Evolutionary conservation across 1,140 invertebrate species (phyloP), one percentile per base, ranked within the genome.

Genomic region (Drosophila jambulina): DNA sequence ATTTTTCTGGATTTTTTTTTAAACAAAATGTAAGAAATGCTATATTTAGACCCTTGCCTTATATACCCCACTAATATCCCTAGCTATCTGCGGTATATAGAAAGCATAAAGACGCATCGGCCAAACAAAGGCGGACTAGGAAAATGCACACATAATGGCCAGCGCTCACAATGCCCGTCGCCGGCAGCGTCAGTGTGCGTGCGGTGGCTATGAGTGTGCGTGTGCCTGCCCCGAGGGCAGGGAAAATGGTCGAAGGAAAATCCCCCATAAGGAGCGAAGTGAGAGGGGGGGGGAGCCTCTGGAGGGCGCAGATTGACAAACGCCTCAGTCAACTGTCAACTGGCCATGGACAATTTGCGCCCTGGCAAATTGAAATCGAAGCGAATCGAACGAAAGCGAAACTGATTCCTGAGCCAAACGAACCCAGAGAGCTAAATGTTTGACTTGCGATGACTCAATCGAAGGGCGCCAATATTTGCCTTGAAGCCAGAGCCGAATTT

Each of bases 331-430:
- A 69, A 57, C 70, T 75, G 71, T 80, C 70, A 78, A 62, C 77
- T 68, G 65, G 65, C 67, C 80, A 67, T 63, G 80, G 84, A 70
- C 84, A 88, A 87, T 87, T 88, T 79, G 72, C 69, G 68, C 63
- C 48, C 48, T 77, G 64, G 85, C 83, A 87, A 87, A 87, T 87
- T 88, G 83, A 88, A 87, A 88, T 82, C 77, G 84, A 87, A 87
- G 77, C 61, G 60, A 65, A 72, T 65, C 48, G 53, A 29, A 12
- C 32, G 32, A 32, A 75, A 74, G 59, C 56, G 54, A 69, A 74
- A 51, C 46, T 42, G 61, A 64, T 61, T 64, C 51, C 42, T 4
- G 34, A 71, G 48, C 71, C 53, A 56, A 63, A 43, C 60, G 43
- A 59, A 77, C 46, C 34, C 71, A 53, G 53, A 58, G 54, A 75